A percentile compares a stretch with the other conserved stretches of the same genome.
Evolutionary conservation across 2,797 vertebrate genomes (phyloP).

Genomic region (Aselliscus stoliczkanus): DNA sequence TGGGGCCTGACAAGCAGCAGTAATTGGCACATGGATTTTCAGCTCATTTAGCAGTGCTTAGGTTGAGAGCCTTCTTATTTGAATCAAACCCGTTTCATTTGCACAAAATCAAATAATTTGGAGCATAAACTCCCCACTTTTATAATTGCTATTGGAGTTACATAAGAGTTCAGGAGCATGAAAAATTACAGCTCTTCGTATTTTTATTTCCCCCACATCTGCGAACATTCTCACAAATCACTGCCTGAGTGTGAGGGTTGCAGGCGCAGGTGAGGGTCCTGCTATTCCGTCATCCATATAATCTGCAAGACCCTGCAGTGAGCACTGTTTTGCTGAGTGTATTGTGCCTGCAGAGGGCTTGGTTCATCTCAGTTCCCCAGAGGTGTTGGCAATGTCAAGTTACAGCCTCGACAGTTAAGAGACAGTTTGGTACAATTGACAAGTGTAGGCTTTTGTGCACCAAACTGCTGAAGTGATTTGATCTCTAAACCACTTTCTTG

Average conservation of each 20-base stretch:
- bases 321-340: background rate
- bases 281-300: background rate
- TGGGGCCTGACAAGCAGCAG: background rate
- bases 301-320: background rate
- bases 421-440: background rate
- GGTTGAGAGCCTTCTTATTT: slow-evolving; percentile 15
- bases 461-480: background rate
- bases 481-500: background rate
- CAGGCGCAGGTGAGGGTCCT: background rate
- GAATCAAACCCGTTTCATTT: slow-evolving; percentile 54
- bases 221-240: background rate
- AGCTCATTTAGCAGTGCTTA: background rate
- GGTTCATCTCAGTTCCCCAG: background rate
- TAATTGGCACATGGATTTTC: slow-evolving; percentile 42
- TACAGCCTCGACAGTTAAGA: background rate
- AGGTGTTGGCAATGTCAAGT: background rate
- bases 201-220: background rate
- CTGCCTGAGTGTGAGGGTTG: background rate
- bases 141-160: background rate
- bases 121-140: slow-evolving; percentile 10
- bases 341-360: background rate
- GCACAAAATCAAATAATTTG: slow-evolving; percentile 32
- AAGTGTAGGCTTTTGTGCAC: background rate
- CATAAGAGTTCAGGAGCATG: background rate
- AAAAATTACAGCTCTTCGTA: background rate